Conservation (phyloP, 2,888 invertebrate species). For the Drosophila trichaetosa region DNA sequence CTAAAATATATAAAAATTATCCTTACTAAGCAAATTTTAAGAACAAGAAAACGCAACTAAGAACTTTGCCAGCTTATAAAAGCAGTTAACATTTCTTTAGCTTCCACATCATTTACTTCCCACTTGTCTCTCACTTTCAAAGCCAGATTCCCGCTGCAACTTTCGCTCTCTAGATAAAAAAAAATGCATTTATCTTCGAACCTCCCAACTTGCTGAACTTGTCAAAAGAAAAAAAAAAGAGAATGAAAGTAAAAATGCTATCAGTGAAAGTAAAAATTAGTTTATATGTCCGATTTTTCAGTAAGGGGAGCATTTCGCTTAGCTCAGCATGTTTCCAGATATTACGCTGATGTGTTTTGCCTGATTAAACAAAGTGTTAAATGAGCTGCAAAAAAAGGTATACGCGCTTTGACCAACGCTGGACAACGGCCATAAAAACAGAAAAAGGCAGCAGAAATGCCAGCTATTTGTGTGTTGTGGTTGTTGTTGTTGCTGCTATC, state of each 20-base stretch:
- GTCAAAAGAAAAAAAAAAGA: slow-evolving; percentile 11
- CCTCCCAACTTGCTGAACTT: slow-evolving; percentile 23
- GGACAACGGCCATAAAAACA: slow-evolving; percentile 28
- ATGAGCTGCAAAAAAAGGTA: slow-evolving; percentile 65
- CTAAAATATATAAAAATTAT: not conserved
- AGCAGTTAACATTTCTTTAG: slow-evolving; percentile 8
- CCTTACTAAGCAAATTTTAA: not conserved
- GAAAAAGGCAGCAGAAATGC: slow-evolving; percentile 49
- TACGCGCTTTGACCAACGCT: slow-evolving; percentile 42
- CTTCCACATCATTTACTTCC: slow-evolving; percentile 6
- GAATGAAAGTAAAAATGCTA: slow-evolving; percentile 18
- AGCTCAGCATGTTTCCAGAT: slow-evolving; percentile 43
- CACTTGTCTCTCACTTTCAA: not conserved
- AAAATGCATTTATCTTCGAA: slow-evolving; percentile 53
- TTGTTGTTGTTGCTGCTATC: slow-evolving; percentile 57
- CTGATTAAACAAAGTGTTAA: slow-evolving; percentile 57
- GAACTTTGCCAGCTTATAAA: slow-evolving; percentile 10
- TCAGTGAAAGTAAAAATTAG: slow-evolving; percentile 52
- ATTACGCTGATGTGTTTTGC: slow-evolving; percentile 35
- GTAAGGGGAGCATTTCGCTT: slow-evolving; percentile 7
- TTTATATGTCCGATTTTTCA: slow-evolving; percentile 44
- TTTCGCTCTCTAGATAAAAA: slow-evolving; percentile 45
- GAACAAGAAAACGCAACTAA: not conserved
- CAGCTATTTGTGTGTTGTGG: slow-evolving; percentile 39
- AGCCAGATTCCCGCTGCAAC: slow-evolving; percentile 25